These are phyloP conservation scores for Atta colombica DNA, from an alignment of 1,140 invertebrate species.

Conservation along the genomic window DNA sequence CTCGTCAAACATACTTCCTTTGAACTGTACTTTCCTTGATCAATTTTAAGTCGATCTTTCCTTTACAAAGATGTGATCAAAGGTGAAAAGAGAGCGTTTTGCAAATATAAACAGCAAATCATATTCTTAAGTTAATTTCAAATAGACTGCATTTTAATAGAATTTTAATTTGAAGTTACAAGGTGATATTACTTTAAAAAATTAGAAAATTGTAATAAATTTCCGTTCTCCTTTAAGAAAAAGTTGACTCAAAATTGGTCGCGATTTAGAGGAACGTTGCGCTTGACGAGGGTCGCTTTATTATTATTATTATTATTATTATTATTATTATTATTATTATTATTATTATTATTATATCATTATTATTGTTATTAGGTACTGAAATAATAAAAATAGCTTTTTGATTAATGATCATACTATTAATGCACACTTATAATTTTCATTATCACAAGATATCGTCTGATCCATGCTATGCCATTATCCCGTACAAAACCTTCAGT, in stretches of 20 bases:
- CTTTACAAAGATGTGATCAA: background rate
- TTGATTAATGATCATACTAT: slow-evolving; percentile 24
- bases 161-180: slow-evolving; percentile 19
- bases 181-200: background rate
- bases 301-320: too few species aligned
- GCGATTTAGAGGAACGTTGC: background rate
- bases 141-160: background rate
- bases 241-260: background rate
- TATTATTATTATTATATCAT: too few species aligned
- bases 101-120: slow-evolving; percentile 13
- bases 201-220: background rate
- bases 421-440: slow-evolving; percentile 35
- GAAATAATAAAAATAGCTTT: slow-evolving; percentile 21
- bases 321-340: background rate
- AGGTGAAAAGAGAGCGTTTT: background rate
- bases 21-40: background rate
- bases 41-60: background rate
- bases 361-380: background rate
- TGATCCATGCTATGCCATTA: background rate
- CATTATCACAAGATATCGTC: slow-evolving; percentile 11
- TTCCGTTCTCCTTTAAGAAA: background rate
- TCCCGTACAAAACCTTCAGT: background rate
- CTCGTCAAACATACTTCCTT: slow-evolving; percentile 4
- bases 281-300: background rate
- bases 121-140: slow-evolving; percentile 11